These are phyloP conservation scores for Microchirus variegatus DNA, from an alignment of 2,797 vertebrate genomes.

Conservation along the genomic window DNA sequence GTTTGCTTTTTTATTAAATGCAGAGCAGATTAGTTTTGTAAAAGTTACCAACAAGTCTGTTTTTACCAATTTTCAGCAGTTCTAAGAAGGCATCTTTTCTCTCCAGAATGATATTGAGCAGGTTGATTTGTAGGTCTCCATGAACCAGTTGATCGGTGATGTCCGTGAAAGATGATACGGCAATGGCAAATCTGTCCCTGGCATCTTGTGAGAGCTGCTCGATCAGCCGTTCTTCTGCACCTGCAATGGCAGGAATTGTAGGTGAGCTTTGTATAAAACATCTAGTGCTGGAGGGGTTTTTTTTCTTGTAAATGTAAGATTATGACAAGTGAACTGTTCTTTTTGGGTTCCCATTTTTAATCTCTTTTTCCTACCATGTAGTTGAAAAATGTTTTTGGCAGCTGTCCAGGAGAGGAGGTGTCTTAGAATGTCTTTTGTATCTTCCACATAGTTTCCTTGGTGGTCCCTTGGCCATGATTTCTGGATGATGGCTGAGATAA, in stretches of 20 bases:
- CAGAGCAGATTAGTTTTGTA: background rate
- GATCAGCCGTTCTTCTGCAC: constrained; percentile 71
- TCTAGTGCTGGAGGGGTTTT: too few relatives aligned
- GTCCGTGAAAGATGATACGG: constrained; percentile 74
- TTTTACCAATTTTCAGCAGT: constrained; percentile 85
- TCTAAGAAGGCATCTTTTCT: constrained; percentile 67
- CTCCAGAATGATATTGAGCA: constrained; percentile 79
- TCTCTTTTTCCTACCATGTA: constrained; percentile 77
- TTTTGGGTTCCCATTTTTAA: too few relatives aligned
- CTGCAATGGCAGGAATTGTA: constrained; percentile 64
- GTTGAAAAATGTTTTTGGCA: constrained; percentile 81
- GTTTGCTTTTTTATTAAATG: background rate
- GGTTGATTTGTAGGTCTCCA: constrained; percentile 75
- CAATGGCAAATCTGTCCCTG: constrained; percentile 72
- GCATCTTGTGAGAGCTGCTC: constrained; percentile 78
- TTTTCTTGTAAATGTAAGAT: background rate
- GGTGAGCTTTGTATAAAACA: background rate
- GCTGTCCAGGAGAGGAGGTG: constrained; percentile 87
- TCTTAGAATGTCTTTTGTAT: constrained; percentile 75
- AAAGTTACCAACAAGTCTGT: background rate
- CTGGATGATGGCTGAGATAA: constrained; percentile 87
- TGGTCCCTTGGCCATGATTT: constrained; percentile 88
- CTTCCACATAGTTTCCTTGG: constrained; percentile 21
- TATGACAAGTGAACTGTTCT: background rate
- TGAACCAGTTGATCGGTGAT: constrained; percentile 55